phyloP scores from a whole-genome alignment of 1,140 invertebrate species.

The Mizuhopecten yessoensis region DNA sequence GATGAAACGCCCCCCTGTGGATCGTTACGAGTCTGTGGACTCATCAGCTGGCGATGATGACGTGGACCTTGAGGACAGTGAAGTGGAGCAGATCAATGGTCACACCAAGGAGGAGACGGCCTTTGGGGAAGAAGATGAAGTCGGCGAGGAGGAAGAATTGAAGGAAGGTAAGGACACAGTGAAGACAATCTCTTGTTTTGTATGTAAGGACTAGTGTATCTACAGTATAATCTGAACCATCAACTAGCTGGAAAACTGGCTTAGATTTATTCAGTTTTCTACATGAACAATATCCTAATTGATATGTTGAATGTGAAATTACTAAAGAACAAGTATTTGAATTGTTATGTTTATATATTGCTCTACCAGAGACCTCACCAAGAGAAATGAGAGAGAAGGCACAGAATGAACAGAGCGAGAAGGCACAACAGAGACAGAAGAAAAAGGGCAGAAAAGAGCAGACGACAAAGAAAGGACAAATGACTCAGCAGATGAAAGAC shows the following conservation, averaged over 20 bases:
- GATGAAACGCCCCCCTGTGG: background rate
- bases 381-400: constrained; percentile 56
- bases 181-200: too few relatives aligned
- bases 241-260: too few relatives aligned
- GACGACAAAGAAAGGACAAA: constrained; percentile 46
- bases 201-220: too few relatives aligned
- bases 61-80: background rate
- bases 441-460: constrained; percentile 44
- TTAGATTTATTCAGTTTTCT: too few relatives aligned
- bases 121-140: background rate
- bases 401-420: constrained; percentile 64
- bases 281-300: too few relatives aligned
- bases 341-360: too few relatives aligned
- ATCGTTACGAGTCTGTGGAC: background rate
- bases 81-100: background rate
- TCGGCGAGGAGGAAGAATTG: background rate
- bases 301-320: too few relatives aligned
- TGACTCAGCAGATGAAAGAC: constrained; percentile 60
- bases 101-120: background rate
- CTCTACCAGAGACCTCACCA: constrained; percentile 17
- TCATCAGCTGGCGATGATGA: constrained; percentile 7
- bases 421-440: constrained; percentile 60
- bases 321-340: too few relatives aligned
- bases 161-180: background rate
- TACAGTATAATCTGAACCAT: too few relatives aligned